phyloP scores from a whole-genome alignment of 1,140 invertebrate species.

The Drosophila cardini region DNA sequence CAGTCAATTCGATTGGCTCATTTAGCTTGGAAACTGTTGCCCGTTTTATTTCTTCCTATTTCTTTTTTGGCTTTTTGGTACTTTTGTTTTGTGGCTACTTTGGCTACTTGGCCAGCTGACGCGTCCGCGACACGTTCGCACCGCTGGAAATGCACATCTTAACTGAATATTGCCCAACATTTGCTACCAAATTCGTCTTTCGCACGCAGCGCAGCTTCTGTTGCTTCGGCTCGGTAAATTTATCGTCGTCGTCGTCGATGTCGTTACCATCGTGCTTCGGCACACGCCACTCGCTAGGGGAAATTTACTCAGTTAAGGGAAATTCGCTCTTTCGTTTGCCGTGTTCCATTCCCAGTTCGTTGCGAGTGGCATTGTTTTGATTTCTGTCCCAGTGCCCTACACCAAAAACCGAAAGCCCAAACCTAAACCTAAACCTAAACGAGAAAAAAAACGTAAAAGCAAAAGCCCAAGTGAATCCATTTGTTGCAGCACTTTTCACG shows the following conservation, averaged over 20 bases:
- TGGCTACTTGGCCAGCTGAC: slow-evolving; percentile 65
- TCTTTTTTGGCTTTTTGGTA: slow-evolving; percentile 27
- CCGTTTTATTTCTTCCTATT: slow-evolving; percentile 20
- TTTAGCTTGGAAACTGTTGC: slow-evolving; percentile 34
- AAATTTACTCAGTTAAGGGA: slow-evolving; percentile 59
- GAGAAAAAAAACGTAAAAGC: slow-evolving; percentile 35
- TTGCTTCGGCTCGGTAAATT: slow-evolving; percentile 30
- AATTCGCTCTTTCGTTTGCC: slow-evolving; percentile 25
- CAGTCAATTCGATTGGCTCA: slow-evolving; percentile 31
- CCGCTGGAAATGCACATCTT: slow-evolving; percentile 83
- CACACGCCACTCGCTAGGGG: slow-evolving; percentile 28
- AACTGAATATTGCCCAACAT: slow-evolving; percentile 69
- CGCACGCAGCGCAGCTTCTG: slow-evolving; percentile 49
- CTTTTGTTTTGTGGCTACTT: slow-evolving; percentile 36
- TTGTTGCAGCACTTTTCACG: slow-evolving; percentile 81
- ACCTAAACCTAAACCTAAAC: slow-evolving; percentile 31
- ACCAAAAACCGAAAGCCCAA: slow-evolving; percentile 45
- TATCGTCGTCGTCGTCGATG: slow-evolving; percentile 11
- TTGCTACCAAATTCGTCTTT: slow-evolving; percentile 70
- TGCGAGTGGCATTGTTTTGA: slow-evolving; percentile 35
- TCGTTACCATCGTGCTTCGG: slow-evolving; percentile 18
- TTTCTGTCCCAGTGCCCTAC: slow-evolving; percentile 66
- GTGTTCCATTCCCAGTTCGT: slow-evolving; percentile 29
- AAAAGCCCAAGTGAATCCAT: slow-evolving; percentile 46
- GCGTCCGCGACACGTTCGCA: slow-evolving; percentile 80